Percentiles rank a stretch among this genome's conserved stretches.
Evolutionary conservation across 37 sponge, comb jelly and placozoan genomes (phyloP).

Genomic region (Agelas oroides): DNA sequence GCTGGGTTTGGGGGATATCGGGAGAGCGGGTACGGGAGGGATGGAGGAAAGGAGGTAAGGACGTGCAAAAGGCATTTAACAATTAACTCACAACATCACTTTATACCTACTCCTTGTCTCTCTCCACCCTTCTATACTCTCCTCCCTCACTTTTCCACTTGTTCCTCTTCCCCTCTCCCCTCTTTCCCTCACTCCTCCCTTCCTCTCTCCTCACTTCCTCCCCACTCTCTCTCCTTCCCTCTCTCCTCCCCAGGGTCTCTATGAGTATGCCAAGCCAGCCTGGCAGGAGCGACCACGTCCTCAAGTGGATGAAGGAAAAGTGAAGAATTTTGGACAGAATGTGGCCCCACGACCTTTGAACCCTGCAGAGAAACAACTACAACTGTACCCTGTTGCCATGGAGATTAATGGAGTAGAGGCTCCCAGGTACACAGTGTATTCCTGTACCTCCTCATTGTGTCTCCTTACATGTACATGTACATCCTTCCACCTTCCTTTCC

Average conservation of each 20-base stretch:
- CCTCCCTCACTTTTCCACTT: background rate
- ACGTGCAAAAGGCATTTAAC: too few species aligned
- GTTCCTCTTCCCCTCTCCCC: too few species aligned
- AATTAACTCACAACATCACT: too few species aligned
- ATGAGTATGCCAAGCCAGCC: slow-evolving; percentile 87
- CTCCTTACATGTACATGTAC: background rate
- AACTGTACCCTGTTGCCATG: slow-evolving; percentile 56
- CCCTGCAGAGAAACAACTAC: slow-evolving; percentile 74
- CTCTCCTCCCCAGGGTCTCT: slow-evolving; percentile 70
- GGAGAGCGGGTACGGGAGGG: slow-evolving; percentile 95
- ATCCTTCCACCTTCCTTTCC: background rate
- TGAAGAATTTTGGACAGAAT: slow-evolving; percentile 77
- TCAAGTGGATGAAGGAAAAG: slow-evolving; percentile 63
- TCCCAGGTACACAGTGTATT: slow-evolving; percentile 49
- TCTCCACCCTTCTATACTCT: background rate
- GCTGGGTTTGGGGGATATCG: slow-evolving; percentile 95
- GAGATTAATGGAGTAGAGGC: slow-evolving; percentile 61
- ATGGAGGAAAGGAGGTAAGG: slow-evolving; percentile 94
- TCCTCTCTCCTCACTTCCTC: too few species aligned
- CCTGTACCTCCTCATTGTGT: too few species aligned
- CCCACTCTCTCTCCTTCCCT: too few species aligned
- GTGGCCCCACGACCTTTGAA: slow-evolving; percentile 92
- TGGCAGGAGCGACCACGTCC: slow-evolving; percentile 80
- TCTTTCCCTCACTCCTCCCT: too few species aligned
- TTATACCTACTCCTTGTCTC: too few species aligned